A percentile compares a stretch with the other conserved stretches of the same genome.
These are phyloP conservation scores for Nephrocerus scutellatus DNA, from an alignment of 2,888 invertebrate species.

Conservation along the genomic window DNA sequence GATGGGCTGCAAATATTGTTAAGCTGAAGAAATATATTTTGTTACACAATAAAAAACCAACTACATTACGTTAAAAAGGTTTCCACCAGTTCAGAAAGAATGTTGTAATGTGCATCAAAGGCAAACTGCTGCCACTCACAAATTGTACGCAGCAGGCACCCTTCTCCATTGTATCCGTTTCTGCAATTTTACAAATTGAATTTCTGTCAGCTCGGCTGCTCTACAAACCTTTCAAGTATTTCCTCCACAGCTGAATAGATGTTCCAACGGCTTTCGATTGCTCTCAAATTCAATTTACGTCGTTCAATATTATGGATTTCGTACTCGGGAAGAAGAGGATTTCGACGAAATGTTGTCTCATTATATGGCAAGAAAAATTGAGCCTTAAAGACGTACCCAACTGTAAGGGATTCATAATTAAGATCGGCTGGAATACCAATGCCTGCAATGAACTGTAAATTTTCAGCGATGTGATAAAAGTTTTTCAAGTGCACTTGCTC, in stretches of 20 bases:
- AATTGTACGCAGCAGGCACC: constrained; percentile 35
- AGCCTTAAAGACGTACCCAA: constrained; percentile 37
- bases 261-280: constrained; percentile 12
- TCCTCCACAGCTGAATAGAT: too few species aligned
- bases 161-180: constrained; percentile 36
- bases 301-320: constrained; percentile 17
- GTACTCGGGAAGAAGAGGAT: constrained; percentile 37
- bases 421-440: constrained; percentile 41
- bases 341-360: constrained; percentile 34
- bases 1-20: constrained; percentile 28
- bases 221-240: too few species aligned
- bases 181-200: constrained; percentile 23
- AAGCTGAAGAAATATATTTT: neutral
- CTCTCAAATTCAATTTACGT: constrained; percentile 16
- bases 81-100: constrained; percentile 34
- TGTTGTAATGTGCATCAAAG: constrained; percentile 30
- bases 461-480: neutral
- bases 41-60: neutral
- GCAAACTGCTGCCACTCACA: constrained; percentile 32
- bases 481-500: neutral
- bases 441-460: constrained; percentile 36
- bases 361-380: constrained; percentile 33
- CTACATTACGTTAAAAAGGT: constrained; percentile 32
- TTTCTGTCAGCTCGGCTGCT: too few species aligned
- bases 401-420: constrained; percentile 34